Conservation (phyloP, 1,140 invertebrate genomes). For the Bombyx mandarina region DNA sequence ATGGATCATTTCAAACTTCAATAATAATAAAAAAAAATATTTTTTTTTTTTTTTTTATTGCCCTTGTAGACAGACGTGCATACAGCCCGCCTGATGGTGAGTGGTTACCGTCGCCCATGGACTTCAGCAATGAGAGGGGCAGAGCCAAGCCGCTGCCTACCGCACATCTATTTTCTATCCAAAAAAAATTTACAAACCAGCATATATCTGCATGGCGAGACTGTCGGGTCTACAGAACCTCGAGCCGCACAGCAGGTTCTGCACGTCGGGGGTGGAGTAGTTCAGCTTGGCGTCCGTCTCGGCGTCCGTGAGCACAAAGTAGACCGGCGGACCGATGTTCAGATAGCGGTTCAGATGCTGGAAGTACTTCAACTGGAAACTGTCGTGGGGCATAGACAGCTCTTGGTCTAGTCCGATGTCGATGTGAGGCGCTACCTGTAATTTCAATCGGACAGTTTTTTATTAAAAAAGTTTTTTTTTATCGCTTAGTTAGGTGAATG, state of each 20-base stretch:
- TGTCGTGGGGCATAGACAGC: constrained; percentile 97
- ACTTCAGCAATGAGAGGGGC: no score
- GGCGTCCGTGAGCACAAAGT: constrained; percentile 92
- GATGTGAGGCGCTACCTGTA: constrained; percentile 84
- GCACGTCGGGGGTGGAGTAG: constrained; percentile 79
- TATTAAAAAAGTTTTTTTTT: no score
- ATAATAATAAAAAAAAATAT: no score
- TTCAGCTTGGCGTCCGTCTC: constrained; percentile 67
- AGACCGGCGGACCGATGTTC: constrained; percentile 95
- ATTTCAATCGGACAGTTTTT: background rate
- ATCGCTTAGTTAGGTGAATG: no score
- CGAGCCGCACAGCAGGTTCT: constrained; percentile 91
- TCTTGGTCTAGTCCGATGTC: constrained; percentile 97
- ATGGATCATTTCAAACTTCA: no score
- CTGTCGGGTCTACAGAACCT: constrained; percentile 86
- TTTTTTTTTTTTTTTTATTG: no score
- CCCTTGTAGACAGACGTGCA: no score
- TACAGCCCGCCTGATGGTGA: no score
- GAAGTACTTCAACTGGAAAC: constrained; percentile 95
- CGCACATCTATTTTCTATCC: background rate
- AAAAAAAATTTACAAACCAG: constrained; percentile 54
- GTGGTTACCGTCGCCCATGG: no score
- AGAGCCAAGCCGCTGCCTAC: no score
- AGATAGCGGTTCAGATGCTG: constrained; percentile 87
- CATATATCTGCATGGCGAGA: constrained; percentile 86